Conservation (phyloP, 2,888 invertebrate species). For the Calliopum simillimum region DNA sequence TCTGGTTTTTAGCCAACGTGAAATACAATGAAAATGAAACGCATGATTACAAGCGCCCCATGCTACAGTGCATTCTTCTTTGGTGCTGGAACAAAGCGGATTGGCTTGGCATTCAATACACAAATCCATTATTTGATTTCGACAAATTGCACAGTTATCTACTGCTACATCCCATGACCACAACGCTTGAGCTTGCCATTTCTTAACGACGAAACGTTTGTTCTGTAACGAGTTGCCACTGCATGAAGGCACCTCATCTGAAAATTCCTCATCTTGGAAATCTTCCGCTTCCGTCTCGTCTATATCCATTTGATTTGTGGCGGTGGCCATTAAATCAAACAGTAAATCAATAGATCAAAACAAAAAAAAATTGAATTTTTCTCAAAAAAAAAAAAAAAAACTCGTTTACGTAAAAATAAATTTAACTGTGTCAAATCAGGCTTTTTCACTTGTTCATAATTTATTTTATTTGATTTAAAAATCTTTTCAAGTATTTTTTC, state of each 20-base stretch:
- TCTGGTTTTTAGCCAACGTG: conserved; percentile 98
- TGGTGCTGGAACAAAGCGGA: conserved; percentile 96
- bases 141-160: conserved; percentile 99
- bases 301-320: conserved; percentile 77
- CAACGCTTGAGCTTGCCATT: conserved; percentile 99
- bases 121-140: conserved; percentile 99
- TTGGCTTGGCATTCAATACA: conserved; percentile 99
- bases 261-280: conserved; percentile 49
- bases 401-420: conserved; percentile 17
- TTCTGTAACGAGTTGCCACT: conserved; percentile 82
- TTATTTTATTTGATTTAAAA: no score
- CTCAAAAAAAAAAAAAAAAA: neutral
- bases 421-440: neutral
- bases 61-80: conserved; percentile 99
- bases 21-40: conserved; percentile 99
- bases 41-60: conserved; percentile 99
- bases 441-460: no score
- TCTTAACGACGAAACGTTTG: conserved; percentile 97
- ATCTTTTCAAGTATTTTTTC: no score
- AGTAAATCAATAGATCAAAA: no score
- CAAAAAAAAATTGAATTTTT: neutral
- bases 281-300: conserved; percentile 81
- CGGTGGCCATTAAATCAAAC: conserved; percentile 11
- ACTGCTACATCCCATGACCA: conserved; percentile 99
- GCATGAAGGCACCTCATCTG: conserved; percentile 41